Percentiles rank a stretch among this genome's conserved stretches.
Evolutionary conservation across 2,113 vertebrate genomes (phyloP).

Genomic region (Artemisiospiza belli): DNA sequence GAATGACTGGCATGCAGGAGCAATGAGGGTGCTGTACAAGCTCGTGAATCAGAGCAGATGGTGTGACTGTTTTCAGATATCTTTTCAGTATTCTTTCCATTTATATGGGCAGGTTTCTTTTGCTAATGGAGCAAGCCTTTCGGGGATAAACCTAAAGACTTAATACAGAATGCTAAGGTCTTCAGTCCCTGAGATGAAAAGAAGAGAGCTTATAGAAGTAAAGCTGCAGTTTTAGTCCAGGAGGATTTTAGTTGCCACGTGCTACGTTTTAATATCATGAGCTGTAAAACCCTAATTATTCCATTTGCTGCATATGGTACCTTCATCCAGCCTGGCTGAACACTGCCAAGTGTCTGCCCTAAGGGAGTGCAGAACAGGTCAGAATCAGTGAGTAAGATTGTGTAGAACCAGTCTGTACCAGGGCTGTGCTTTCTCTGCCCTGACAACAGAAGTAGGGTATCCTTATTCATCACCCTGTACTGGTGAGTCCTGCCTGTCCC

Average conservation of each 20-base stretch:
- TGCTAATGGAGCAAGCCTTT: background rate
- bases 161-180: background rate
- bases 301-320: background rate
- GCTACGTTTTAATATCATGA: background rate
- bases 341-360: background rate
- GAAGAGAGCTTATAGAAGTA: background rate
- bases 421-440: background rate
- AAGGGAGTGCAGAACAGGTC: background rate
- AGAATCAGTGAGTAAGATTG: background rate
- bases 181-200: conserved; percentile 15
- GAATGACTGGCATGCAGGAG: conserved; percentile 43
- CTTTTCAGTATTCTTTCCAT: background rate
- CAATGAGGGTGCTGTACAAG: background rate
- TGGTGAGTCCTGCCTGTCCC: background rate
- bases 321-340: background rate
- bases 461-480: background rate
- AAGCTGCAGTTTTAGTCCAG: conserved; percentile 10
- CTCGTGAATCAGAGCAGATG: conserved; percentile 54
- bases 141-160: background rate
- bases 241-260: conserved; percentile 20
- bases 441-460: background rate
- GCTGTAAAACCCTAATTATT: background rate
- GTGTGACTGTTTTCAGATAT: conserved; percentile 38
- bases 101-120: background rate
- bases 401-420: background rate